Evolutionary conservation across 30 jellyfish, hydroid and myxozoan species (phyloP).

Genomic region (Sanderia malayensis): DNA sequence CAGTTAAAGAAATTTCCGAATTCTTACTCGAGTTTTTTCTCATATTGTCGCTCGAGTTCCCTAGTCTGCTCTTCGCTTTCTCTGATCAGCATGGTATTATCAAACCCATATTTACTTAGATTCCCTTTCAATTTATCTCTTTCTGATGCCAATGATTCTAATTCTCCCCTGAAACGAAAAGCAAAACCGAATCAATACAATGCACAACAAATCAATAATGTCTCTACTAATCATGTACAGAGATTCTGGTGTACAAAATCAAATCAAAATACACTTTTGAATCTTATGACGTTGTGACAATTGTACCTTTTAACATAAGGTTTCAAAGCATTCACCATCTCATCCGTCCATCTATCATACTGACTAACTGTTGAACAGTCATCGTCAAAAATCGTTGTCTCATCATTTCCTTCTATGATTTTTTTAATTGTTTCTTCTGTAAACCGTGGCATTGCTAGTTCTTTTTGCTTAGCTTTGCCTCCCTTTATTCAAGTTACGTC

Average conservation of each 20-base stretch:
- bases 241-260: too few species aligned
- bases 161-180: conserved; percentile 56
- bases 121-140: conserved; percentile 59
- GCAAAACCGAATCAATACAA: too few species aligned
- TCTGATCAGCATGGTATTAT: conserved; percentile 59
- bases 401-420: conserved; percentile 85
- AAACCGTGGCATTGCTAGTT: conserved; percentile 69
- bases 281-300: too few species aligned
- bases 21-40: conserved; percentile 73
- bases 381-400: conserved; percentile 65
- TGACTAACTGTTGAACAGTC: conserved; percentile 63
- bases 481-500: too few species aligned
- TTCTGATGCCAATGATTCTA: conserved; percentile 69
- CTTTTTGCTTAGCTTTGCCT: too few species aligned
- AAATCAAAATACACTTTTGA: too few species aligned
- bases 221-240: too few species aligned
- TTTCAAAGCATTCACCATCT: conserved; percentile 74
- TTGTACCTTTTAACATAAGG: conserved; percentile 73
- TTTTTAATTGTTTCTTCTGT: conserved; percentile 74
- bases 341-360: conserved; percentile 81
- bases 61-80: conserved; percentile 91
- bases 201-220: too few species aligned
- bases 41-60: conserved; percentile 69
- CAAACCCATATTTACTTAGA: conserved; percentile 72
- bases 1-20: not conserved